Evolutionary conservation across 1,140 invertebrate genomes (phyloP), one percentile per base, ranked within the genome.

Genomic region (Nymphalis io): DNA sequence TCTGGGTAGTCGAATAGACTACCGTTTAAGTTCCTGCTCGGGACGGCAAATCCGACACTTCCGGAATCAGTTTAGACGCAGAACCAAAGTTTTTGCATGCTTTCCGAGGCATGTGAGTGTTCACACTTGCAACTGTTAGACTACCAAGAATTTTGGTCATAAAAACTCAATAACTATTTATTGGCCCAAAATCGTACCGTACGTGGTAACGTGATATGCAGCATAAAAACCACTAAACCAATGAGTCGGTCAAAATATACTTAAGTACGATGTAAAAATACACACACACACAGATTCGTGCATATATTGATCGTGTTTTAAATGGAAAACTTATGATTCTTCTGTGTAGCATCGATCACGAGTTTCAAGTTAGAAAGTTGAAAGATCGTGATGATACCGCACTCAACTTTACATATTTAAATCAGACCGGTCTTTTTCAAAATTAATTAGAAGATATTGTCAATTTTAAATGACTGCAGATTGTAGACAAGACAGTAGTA

Each of bases 351-450:
- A 55, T 76, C 63, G 77, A 76, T 86, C 82, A 84, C 81, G 82
- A 79, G 71, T 68, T 73, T 68, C 70, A 48, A 83, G 79, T 82
- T 83, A 86, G 82, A 86, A 86, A 86, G 84, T 83, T 77, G 68
- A 68, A 77, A 82, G 79, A 68, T 75, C 77, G 74, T 78, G 78
- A 76, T 78, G 78, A 72, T 68, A 70, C 57, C 53, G 40, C 39
- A 60, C 68, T 70, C 20, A 70, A 64, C 60, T 82, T 79, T 77
- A 73, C 77, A 82, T 84, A 83, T 83, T 82, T 73, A 81, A 82
- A 83, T 82, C 38, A 53, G 72, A 83, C 77, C 71, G 74, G 79
- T 78, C 74, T 76, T 64, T 60, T 55, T 55, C 21, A 61, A 61
- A 74, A 71, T 46, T 62, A 73, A 75, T 72, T 71, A 69, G 61